Percentiles rank a stretch among this genome's conserved stretches.
Conservation (phyloP, 1,140 invertebrate genomes). For the Drosophila rhopaloa region DNA sequence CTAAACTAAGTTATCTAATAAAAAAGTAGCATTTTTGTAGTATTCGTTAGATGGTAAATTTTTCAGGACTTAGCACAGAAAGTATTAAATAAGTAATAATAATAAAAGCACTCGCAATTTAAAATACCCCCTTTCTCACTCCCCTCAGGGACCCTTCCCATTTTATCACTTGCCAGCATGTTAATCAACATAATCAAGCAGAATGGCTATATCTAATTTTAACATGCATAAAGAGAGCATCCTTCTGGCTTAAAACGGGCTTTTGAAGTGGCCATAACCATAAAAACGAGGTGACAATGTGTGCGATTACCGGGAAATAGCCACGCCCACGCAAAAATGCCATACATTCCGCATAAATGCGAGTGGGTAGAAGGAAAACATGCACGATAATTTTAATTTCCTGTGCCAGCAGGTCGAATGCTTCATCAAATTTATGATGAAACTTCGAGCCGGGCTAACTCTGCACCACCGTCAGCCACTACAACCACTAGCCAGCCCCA, state of each 20-base stretch:
- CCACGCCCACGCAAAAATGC: slow-evolving; percentile 2
- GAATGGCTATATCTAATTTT: slow-evolving; percentile 39
- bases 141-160: neutral
- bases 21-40: no score
- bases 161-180: slow-evolving; percentile 10
- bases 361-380: slow-evolving; percentile 32
- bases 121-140: neutral
- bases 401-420: slow-evolving; percentile 58
- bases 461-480: slow-evolving; percentile 1
- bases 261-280: slow-evolving; percentile 22
- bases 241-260: slow-evolving; percentile 13
- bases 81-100: slow-evolving; percentile 1
- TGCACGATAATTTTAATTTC: slow-evolving; percentile 76
- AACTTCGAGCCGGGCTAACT: slow-evolving; percentile 34
- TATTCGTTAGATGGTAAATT: no score
- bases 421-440: slow-evolving; percentile 73
- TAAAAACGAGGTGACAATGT: slow-evolving; percentile 36
- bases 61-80: neutral
- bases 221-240: slow-evolving; percentile 28
- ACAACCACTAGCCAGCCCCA: neutral
- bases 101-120: neutral
- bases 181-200: slow-evolving; percentile 38
- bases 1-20: no score
- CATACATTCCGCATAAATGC: slow-evolving; percentile 2
- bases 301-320: slow-evolving; percentile 5